A percentile compares a stretch with the other conserved stretches of the same genome.
Evolutionary conservation across 2,113 vertebrate species (phyloP).

Genomic region (Xiphophorus maculatus): DNA sequence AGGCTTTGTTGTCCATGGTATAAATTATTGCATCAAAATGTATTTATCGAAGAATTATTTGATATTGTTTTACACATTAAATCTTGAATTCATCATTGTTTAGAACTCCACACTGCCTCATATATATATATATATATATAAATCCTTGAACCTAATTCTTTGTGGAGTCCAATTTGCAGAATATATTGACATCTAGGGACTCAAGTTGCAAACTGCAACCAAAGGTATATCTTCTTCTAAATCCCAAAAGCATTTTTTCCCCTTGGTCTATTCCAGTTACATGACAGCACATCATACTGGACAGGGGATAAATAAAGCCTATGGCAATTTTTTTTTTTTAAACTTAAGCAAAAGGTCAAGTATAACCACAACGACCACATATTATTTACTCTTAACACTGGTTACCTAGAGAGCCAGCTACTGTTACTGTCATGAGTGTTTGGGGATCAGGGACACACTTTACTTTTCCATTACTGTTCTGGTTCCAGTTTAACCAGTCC

Average conservation of each 20-base stretch:
- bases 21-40: too few relatives aligned
- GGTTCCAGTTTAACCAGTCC: conserved; percentile 11
- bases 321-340: background rate
- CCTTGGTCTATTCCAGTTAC: background rate
- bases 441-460: conserved; percentile 33
- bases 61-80: too few relatives aligned
- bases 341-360: background rate
- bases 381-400: background rate
- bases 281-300: background rate
- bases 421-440: conserved; percentile 29
- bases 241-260: background rate
- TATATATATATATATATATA: too few relatives aligned
- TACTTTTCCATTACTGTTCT: conserved; percentile 25
- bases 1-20: too few relatives aligned
- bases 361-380: background rate
- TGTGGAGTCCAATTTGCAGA: background rate
- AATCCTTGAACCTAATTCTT: too few relatives aligned
- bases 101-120: too few relatives aligned
- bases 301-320: background rate
- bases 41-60: too few relatives aligned
- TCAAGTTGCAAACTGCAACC: background rate
- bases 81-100: too few relatives aligned
- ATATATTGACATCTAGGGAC: background rate
- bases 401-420: conserved; percentile 20
- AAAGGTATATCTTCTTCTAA: too few relatives aligned